phyloP scores from a whole-genome alignment of 2,888 invertebrate genomes.

The Gryllus longicercus region DNA sequence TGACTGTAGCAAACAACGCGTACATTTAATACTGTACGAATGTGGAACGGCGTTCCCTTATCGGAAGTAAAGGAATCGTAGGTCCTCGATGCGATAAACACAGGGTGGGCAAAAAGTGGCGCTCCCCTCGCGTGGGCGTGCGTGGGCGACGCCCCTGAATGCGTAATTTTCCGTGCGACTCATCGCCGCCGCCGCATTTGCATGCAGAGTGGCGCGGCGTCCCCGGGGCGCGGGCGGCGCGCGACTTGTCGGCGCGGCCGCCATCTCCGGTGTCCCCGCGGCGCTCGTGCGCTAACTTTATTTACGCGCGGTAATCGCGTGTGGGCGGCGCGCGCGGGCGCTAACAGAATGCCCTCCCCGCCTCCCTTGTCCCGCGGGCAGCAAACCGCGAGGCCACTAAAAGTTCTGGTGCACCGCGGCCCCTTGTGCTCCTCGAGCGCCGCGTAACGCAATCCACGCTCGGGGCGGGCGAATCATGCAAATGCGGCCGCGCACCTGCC shows the following conservation, averaged over 20 bases:
- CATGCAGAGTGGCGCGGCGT: background rate
- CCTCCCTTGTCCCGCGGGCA: background rate
- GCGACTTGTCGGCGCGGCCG: background rate
- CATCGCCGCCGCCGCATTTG: background rate
- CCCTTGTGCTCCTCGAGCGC: background rate
- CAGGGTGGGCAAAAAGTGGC: no score
- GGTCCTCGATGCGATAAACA: no score
- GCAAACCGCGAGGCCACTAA: background rate
- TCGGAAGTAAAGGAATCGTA: no score
- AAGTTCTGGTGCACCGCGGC: background rate
- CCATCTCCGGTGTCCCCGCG: background rate
- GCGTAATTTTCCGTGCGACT: background rate
- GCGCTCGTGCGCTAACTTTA: background rate
- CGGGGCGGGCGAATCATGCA: background rate
- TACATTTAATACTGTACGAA: background rate
- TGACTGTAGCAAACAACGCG: background rate
- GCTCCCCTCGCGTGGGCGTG: no score
- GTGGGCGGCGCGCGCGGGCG: background rate
- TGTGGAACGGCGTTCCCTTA: background rate
- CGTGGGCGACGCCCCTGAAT: background rate
- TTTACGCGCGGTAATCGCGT: constrained; percentile 1
- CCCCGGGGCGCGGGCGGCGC: constrained; percentile 4
- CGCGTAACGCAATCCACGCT: background rate
- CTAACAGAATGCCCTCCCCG: background rate
- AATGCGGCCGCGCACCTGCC: background rate